These are phyloP conservation scores for Oligia fasciuncula DNA, from an alignment of 2,888 invertebrate genomes.

Conservation along the genomic window DNA sequence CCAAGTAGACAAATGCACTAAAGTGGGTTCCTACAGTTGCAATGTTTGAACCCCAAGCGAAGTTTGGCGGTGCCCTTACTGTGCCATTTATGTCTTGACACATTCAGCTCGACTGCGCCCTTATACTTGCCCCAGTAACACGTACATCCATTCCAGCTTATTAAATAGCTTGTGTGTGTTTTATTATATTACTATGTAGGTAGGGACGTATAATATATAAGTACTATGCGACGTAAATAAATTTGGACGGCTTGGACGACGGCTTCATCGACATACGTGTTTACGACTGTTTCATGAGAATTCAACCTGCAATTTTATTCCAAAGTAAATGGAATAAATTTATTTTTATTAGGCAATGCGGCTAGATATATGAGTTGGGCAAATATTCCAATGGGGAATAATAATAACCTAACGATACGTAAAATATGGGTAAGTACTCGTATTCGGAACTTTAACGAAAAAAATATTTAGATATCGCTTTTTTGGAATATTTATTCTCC, in stretches of 20 bases:
- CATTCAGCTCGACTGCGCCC: slow-evolving; percentile 18
- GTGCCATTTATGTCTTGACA: slow-evolving; percentile 49
- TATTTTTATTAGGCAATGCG: slow-evolving; percentile 11
- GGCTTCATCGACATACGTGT: slow-evolving; percentile 18
- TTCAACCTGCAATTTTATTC: slow-evolving; percentile 27
- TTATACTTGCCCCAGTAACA: slow-evolving; percentile 28
- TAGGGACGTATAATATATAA: too few relatives aligned
- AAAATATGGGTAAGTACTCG: background rate
- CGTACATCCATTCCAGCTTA: slow-evolving; percentile 11
- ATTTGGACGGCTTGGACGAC: slow-evolving; percentile 7
- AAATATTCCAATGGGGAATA: slow-evolving; percentile 13
- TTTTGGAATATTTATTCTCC: slow-evolving; percentile 6
- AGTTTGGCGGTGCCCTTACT: slow-evolving; percentile 38
- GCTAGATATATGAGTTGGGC: background rate
- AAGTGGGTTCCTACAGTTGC: slow-evolving; percentile 34
- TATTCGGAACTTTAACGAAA: background rate
- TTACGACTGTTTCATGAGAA: slow-evolving; percentile 40
- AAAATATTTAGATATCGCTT: background rate
- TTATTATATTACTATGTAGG: too few relatives aligned
- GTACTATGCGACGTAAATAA: slow-evolving; percentile 22
- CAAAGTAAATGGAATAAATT: slow-evolving; percentile 10
- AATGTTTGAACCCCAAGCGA: slow-evolving; percentile 42
- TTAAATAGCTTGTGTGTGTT: background rate
- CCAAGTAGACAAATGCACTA: slow-evolving; percentile 62
- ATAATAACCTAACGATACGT: background rate